phyloP scores from a whole-genome alignment of 2,888 invertebrate genomes.

The Artemia sp. region DNA sequence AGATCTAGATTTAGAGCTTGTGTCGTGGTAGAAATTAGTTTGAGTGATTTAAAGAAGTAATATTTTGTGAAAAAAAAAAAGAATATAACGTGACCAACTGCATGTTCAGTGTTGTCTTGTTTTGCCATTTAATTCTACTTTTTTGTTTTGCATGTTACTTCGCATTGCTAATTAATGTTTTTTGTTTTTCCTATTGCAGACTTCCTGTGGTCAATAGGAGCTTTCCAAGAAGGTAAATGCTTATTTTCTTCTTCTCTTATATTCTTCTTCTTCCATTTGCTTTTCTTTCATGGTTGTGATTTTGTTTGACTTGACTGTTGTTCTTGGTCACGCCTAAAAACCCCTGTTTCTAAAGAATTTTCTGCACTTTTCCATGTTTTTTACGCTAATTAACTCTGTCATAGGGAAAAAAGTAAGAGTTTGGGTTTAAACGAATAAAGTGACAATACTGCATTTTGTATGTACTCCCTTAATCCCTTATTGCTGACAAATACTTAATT shows the following conservation, averaged over 20 bases:
- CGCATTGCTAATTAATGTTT: slow-evolving; percentile 13
- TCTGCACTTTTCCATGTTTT: too few relatives aligned
- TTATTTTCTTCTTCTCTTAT: not conserved
- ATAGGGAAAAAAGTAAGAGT: too few relatives aligned
- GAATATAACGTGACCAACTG: slow-evolving; percentile 13
- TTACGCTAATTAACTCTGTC: too few relatives aligned
- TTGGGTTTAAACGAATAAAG: too few relatives aligned
- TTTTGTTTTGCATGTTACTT: slow-evolving; percentile 1
- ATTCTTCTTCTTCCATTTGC: not conserved
- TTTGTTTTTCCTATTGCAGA: slow-evolving; percentile 47
- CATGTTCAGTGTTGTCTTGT: slow-evolving; percentile 15
- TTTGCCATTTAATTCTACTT: not conserved
- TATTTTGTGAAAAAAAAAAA: not conserved
- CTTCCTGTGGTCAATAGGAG: slow-evolving; percentile 97
- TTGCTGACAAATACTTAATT: too few relatives aligned
- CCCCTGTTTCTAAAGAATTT: too few relatives aligned
- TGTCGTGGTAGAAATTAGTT: slow-evolving; percentile 9
- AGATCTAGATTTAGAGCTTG: slow-evolving; percentile 15
- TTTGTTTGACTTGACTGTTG: not conserved
- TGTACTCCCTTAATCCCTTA: too few relatives aligned
- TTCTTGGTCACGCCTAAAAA: too few relatives aligned
- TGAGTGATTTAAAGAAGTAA: not conserved
- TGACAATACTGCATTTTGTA: too few relatives aligned
- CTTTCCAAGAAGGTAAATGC: slow-evolving; percentile 86
- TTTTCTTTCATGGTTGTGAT: not conserved